Base-by-base conservation (phyloP, 2,113 vertebrate species). In the Brienomyrus brachyistius region DNA sequence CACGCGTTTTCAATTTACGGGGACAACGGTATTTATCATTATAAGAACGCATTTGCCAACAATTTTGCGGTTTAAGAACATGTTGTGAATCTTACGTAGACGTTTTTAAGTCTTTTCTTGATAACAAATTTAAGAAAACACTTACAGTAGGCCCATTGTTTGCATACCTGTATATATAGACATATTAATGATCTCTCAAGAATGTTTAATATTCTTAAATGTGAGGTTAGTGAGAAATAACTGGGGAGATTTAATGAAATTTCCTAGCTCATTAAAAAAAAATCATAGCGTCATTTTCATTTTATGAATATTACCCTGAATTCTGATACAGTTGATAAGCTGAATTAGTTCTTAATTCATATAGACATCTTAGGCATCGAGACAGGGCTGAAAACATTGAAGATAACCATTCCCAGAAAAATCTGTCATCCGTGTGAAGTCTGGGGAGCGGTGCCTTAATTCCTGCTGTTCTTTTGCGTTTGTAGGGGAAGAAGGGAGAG, bases 401-500 rank as follows among this genome's bases (percentile, higher is more conserved):
- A 40, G 70, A 40, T 77, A 77, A 77, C 3, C 15, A 40, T 40
- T 77, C 35, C 31, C 31, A 77, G 40, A 5, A 45, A 9, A 66
- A 77, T 48, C 11, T 9, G 3, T n/a, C 43, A 31, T 50, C n/a
- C 27, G 1, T 52, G 85, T 52, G 21, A 31, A 17, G 23, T n/a
- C 84, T 52, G 23, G 13, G n/a, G 27, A 27, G 43, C 4, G 1
- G 84, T 27, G 84, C 48, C 51, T 86, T 35, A 27, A 27, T 54
- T 35, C 88, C 9, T 66, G 3, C 89, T 88, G 0, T 17, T 50
- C 89, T 89, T 89, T 92, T n/a, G 51, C 91, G 1, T 59, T 82
- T 82, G 0, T 89, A 96, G 95, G 96, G 95, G 10, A 92, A 94
- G 3, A 95, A 95, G 93, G 96, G 95, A 80, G 51, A 89, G 3